Evolutionary conservation across 2,888 invertebrate genomes (phyloP).

Genomic region (Pocota personata): DNA sequence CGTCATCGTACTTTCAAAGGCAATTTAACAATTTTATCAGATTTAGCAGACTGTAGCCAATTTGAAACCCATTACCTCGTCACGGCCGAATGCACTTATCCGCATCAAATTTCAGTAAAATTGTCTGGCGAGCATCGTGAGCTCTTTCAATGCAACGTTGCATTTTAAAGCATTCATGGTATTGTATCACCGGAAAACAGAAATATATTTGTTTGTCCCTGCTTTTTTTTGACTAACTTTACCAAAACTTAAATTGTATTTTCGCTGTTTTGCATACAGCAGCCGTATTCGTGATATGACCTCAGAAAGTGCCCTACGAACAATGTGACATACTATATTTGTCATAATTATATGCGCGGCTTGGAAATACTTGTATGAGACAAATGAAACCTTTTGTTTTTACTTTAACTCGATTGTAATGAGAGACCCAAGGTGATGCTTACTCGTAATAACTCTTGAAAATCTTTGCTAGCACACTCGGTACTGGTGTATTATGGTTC

Average conservation of each 20-base stretch:
- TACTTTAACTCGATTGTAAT: neutral
- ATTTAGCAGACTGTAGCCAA: neutral
- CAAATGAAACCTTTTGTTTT: neutral
- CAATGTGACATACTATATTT: conserved; percentile 3
- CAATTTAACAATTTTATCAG: neutral
- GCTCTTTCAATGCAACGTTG: neutral
- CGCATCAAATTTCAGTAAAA: neutral
- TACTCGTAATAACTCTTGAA: neutral
- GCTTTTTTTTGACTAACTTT: neutral
- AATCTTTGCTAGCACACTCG: neutral
- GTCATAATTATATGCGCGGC: neutral
- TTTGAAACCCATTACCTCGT: neutral
- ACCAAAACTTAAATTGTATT: neutral
- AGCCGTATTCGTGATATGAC: neutral
- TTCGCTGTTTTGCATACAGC: neutral
- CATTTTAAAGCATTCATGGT: neutral
- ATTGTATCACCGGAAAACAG: neutral
- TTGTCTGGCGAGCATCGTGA: neutral
- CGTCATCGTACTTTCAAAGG: neutral
- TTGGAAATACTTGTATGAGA: neutral
- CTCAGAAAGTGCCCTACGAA: neutral
- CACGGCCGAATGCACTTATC: neutral
- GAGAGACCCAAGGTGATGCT: conserved; percentile 3
- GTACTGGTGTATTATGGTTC: neutral
- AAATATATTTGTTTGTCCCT: no score